Evolutionary conservation across 2,888 invertebrate genomes (phyloP).

Genomic region (Ecdyonurus torrentis): DNA sequence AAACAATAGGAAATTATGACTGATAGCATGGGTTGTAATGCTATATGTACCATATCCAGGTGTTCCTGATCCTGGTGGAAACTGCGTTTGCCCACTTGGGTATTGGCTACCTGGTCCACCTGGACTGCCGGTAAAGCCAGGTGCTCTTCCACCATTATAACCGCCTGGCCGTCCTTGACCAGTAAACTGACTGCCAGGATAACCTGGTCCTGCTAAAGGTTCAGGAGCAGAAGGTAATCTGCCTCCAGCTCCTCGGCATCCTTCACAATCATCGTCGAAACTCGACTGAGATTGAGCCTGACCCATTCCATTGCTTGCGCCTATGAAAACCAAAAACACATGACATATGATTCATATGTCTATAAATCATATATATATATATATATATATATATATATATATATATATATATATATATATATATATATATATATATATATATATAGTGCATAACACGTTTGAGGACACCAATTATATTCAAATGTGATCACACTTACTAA

Average conservation of each 20-base stretch:
- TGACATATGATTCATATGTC: too few relatives aligned
- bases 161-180: not conserved
- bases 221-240: slow-evolving; percentile 5
- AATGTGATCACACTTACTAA: slow-evolving; percentile 24
- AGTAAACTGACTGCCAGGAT: slow-evolving; percentile 1
- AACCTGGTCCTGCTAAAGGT: slow-evolving; percentile 8
- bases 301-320: slow-evolving; percentile 68
- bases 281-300: slow-evolving; percentile 76
- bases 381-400: too few relatives aligned
- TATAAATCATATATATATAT: too few relatives aligned
- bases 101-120: slow-evolving; percentile 8
- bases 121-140: slow-evolving; percentile 6
- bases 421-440: too few relatives aligned
- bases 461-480: too few relatives aligned
- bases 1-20: too few relatives aligned
- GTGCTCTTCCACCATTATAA: not conserved
- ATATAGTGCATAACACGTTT: too few relatives aligned
- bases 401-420: too few relatives aligned
- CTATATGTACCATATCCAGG: slow-evolving; percentile 9
- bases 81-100: not conserved
- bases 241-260: slow-evolving; percentile 31
- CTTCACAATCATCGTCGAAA: slow-evolving; percentile 48
- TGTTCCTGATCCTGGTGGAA: slow-evolving; percentile 7
- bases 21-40: too few relatives aligned
- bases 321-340: slow-evolving; percentile 29